Conservation (phyloP, 2,888 invertebrate genomes). For the Drosophila helvetica region DNA sequence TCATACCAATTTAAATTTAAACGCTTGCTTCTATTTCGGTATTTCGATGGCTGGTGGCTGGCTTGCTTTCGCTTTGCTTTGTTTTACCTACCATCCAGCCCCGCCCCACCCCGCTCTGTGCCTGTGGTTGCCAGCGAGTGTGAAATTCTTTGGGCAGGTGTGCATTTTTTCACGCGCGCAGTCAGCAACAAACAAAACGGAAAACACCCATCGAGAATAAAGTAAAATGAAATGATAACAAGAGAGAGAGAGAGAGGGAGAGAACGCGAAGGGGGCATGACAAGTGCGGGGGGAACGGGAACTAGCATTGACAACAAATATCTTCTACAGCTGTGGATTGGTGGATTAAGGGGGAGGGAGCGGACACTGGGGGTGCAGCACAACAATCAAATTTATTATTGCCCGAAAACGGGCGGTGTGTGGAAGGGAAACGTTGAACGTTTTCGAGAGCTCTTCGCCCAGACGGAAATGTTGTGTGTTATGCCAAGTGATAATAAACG, state of each 20-base stretch:
- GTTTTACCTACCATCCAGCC: background rate
- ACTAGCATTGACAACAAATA: slow-evolving; percentile 34
- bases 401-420: slow-evolving; percentile 18
- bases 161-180: slow-evolving; percentile 54
- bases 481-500: slow-evolving; percentile 14
- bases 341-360: background rate
- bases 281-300: slow-evolving; percentile 4
- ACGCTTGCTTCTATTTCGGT: slow-evolving; percentile 53
- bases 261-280: slow-evolving; percentile 1
- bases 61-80: slow-evolving; percentile 21
- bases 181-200: slow-evolving; percentile 65
- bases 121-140: slow-evolving; percentile 45
- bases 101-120: background rate
- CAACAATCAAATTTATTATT: slow-evolving; percentile 51
- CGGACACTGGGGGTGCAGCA: background rate
- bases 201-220: slow-evolving; percentile 49
- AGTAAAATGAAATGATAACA: slow-evolving; percentile 33
- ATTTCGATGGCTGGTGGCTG: slow-evolving; percentile 39
- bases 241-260: background rate
- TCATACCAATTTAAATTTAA: slow-evolving; percentile 57
- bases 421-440: slow-evolving; percentile 6
- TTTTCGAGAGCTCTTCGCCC: slow-evolving; percentile 3
- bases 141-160: slow-evolving; percentile 77
- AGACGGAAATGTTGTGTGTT: slow-evolving; percentile 9
- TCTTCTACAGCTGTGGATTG: background rate